Evolutionary conservation across 2,888 invertebrate genomes (phyloP), one percentile per base, ranked within the genome.

Genomic region (Synanthedon tipuliformis): DNA sequence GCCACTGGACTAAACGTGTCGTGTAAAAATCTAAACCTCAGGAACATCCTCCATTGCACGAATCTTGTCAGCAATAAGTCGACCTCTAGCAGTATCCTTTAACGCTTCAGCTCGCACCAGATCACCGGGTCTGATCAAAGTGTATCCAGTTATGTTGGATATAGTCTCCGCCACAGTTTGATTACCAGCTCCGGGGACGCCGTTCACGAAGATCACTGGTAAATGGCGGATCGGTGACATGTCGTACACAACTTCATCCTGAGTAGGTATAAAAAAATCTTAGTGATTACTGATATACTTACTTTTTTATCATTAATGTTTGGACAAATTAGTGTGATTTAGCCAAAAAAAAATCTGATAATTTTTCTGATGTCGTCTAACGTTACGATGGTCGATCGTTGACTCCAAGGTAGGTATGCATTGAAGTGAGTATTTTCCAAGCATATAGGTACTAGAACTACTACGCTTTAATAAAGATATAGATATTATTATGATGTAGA

Each of bases 131-230:
- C 80, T 71, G 61, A 88, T 82, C 79, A 83, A 78, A 15, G 75
- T 71, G 66, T 83, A 87, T 2, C 87, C 88, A 1, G 88, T 88
- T 56, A 87, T 82, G 57, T 63, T 73, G 45, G 86, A 78, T 52
- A 88, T 84, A 41, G 86, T 81, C 61, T 85, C 78, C 4, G 88
- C 81, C 2, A 85, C 87, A 0, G 86, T 87, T 64, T 84, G 85
- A 64, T 84, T 87, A 5, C 88, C 88, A 0, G 88, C 87, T 1
- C 88, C 88, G 0, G 88, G 88, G 0, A 88, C 86, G 0, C 88
- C 88, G 59, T 85, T 86, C 56, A 88, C 87, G 63, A 88, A 88
- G 56, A 88, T 83, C 10, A 88, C 86, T 1, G 88, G 87, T 45
- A 83, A 64, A 56, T 87, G 77, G 27, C 75, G 70, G 54, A 88